A percentile compares a stretch with the other conserved stretches of the same genome.
phyloP scores from a whole-genome alignment of 2,888 invertebrate genomes.

The Catocala sponsa region DNA sequence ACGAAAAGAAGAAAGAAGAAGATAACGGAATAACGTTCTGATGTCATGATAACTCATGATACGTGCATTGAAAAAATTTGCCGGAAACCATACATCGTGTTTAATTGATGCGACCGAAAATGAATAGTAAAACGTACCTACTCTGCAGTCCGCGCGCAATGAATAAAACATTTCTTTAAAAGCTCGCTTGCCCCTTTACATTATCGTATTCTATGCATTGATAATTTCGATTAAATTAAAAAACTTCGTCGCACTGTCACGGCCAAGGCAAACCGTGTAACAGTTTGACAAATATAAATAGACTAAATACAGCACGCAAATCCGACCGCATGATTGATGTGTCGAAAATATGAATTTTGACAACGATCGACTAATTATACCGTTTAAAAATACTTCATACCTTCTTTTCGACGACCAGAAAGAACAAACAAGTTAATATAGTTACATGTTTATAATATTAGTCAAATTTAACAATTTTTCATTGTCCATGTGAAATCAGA shows the following conservation, averaged over 20 bases:
- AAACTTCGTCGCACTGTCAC: not conserved
- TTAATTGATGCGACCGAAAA: conserved; percentile 27
- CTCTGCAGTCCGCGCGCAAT: conserved; percentile 6
- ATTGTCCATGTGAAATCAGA: conserved; percentile 12
- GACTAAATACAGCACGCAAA: too few species aligned
- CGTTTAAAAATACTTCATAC: too few species aligned
- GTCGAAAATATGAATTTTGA: too few species aligned
- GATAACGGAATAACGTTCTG: too few species aligned
- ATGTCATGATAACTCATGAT: not conserved
- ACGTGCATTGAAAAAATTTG: conserved; percentile 22
- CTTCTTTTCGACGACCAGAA: too few species aligned
- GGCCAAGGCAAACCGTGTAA: not conserved
- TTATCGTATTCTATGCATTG: conserved; percentile 27
- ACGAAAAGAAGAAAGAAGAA: too few species aligned
- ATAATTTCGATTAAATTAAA: conserved; percentile 18
- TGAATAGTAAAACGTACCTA: conserved; percentile 15
- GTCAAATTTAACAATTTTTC: conserved; percentile 11
- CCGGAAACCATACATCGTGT: conserved; percentile 11
- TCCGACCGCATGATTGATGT: too few species aligned
- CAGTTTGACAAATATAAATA: too few species aligned
- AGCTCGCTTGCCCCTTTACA: conserved; percentile 1
- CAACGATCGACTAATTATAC: too few species aligned
- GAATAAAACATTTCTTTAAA: conserved; percentile 8
- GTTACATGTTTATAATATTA: too few species aligned
- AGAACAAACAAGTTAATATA: too few species aligned